Evolutionary conservation across 2,888 invertebrate species (phyloP), one percentile per base, ranked within the genome.

Genomic region (Endomychus coccineus): DNA sequence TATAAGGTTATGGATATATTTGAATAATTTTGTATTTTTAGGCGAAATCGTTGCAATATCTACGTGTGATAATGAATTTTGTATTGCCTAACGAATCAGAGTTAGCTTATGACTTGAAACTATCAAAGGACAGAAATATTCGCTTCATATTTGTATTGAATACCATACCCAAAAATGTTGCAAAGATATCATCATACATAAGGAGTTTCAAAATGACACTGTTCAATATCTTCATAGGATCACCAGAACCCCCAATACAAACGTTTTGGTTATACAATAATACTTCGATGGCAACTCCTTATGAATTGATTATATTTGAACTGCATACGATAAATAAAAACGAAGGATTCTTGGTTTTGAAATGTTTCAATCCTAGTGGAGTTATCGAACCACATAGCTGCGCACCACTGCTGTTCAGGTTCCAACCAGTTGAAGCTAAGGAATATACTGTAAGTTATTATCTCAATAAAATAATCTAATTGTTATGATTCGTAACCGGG

Each of bases 51-150:
- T 34, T 44, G 3, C 46, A 45, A 29, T 43, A 47, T 4, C 28
- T 70, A 23, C 53, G 48, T 24, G 55, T 70, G 16, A 46, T 52
- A 34, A 43, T 68, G 7, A 57, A 46, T 32, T 64, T 62, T 41
- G 36, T 46, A 9, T 21, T 62, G 15, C 40, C 53, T 7, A 61
- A 61, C 9, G 43, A 48, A 19, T 56, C 53, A 3, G 42, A 50
- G 15, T 42, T 67, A 43, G 54, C 56, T n/a, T 70, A 67, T 53
- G 45, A 52, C 4, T 37, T 70, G 9, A 40, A 53, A 24, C 50
- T 71, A 5, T 9, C 22, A n/a, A 22, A 16, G 17, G 21, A 38
- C 10, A 27, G 38, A 28, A 22, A 32, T 14, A 10, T 38, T 16
- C 22, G 28, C 14, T 19, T 38, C 10, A 19, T 19, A 12, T 38